Conservation (phyloP, 2,113 vertebrate genomes). For the Mastomys coucha region DNA sequence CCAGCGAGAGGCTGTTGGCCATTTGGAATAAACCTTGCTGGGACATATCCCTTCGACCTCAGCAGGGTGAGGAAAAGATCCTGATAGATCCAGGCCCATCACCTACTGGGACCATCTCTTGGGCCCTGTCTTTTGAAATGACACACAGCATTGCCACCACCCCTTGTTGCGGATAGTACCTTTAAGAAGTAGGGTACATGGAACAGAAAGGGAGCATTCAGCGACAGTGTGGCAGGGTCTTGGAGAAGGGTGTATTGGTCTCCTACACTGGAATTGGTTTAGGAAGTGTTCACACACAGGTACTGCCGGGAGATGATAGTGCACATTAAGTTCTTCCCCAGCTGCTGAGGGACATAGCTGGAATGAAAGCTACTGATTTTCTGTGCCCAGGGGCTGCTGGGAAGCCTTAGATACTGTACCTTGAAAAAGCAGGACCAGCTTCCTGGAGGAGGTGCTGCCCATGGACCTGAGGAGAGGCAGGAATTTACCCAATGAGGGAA, state of each 20-base stretch:
- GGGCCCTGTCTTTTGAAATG: neutral
- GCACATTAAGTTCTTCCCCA: rapidly evolving
- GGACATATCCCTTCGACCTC: neutral
- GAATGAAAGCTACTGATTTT: neutral
- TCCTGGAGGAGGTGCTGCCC: neutral
- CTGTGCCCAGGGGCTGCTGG: rapidly evolving
- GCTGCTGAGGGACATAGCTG: rapidly evolving
- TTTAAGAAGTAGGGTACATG: rapidly evolving
- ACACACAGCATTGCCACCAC: neutral
- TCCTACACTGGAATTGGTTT: neutral
- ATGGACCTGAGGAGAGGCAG: too few species aligned
- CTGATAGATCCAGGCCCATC: neutral
- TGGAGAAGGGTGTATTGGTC: neutral
- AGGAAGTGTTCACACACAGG: neutral
- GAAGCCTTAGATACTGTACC: neutral
- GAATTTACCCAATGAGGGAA: neutral
- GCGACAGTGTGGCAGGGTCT: neutral
- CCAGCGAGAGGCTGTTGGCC: rapidly evolving
- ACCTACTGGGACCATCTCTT: neutral
- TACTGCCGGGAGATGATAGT: rapidly evolving
- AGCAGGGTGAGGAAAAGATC: neutral
- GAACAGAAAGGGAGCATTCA: neutral
- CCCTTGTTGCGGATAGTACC: rapidly evolving
- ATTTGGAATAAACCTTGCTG: neutral
- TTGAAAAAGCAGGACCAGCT: neutral